These are phyloP conservation scores for Tetrao urogallus DNA, from an alignment of 2,113 vertebrate genomes.

Conservation along the genomic window DNA sequence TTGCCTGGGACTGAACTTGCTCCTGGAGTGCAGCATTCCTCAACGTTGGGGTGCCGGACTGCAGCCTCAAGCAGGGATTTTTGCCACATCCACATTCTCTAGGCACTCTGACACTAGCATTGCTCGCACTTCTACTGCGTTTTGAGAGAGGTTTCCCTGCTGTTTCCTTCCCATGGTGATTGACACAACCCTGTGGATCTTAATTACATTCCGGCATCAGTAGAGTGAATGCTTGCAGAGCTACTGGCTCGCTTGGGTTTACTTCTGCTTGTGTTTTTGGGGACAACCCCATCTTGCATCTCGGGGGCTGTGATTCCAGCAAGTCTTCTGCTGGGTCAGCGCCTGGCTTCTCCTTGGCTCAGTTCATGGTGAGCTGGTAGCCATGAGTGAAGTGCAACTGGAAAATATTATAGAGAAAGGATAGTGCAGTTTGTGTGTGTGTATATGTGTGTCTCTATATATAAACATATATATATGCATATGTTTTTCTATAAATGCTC, in stretches of 20 bases:
- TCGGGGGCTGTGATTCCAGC: not conserved
- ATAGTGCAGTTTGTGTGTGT: not conserved
- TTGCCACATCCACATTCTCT: not conserved
- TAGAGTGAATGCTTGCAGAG: not conserved
- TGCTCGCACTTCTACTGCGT: accelerated
- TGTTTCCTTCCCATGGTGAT: not conserved
- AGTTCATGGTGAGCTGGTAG: not conserved
- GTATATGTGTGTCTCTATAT: accelerated
- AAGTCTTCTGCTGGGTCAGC: not conserved
- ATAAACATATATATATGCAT: not conserved
- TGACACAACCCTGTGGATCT: conserved; percentile 16
- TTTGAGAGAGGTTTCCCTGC: not conserved
- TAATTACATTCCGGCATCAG: not conserved
- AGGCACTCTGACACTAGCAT: not conserved
- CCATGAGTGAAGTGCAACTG: not conserved
- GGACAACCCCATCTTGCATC: not conserved
- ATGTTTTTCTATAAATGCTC: conserved; percentile 45
- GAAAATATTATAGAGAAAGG: not conserved
- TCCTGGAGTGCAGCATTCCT: not conserved
- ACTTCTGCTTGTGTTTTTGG: not conserved
- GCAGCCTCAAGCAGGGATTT: not conserved
- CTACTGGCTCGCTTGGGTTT: not conserved
- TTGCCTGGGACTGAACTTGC: not conserved
- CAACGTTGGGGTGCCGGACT: not conserved
- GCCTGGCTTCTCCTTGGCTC: not conserved